These are phyloP conservation scores for Pristionchus entomophagus DNA, from an alignment of 2,888 invertebrate species.

Conservation along the genomic window DNA sequence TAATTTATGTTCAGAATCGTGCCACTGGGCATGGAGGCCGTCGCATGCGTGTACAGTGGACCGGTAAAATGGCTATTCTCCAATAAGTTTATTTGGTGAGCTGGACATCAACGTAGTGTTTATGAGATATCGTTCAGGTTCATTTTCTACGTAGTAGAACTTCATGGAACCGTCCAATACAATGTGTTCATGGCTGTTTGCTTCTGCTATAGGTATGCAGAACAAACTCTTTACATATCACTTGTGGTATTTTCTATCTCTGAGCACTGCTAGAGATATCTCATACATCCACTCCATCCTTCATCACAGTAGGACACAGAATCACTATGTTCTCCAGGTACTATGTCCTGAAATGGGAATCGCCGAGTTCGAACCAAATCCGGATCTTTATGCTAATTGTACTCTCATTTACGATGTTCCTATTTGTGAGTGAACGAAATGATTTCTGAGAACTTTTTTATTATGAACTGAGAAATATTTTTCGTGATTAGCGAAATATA, in stretches of 20 bases:
- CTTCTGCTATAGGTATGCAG: background rate
- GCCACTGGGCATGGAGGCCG: background rate
- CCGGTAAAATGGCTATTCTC: background rate
- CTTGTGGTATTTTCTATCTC: too few relatives aligned
- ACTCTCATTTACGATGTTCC: background rate
- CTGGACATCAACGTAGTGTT: too few relatives aligned
- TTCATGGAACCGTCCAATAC: background rate
- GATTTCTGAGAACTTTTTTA: background rate
- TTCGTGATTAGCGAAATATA: background rate
- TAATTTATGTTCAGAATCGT: background rate
- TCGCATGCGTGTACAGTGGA: background rate
- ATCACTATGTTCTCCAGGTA: background rate
- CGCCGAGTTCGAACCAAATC: background rate
- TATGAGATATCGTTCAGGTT: background rate
- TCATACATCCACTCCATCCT: too few relatives aligned
- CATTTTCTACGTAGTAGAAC: background rate
- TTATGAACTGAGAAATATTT: background rate
- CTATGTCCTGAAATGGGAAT: background rate
- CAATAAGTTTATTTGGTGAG: background rate
- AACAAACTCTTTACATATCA: background rate
- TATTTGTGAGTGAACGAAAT: background rate
- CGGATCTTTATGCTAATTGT: background rate
- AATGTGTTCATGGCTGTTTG: constrained; percentile 7
- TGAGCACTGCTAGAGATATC: too few relatives aligned
- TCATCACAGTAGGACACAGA: too few relatives aligned